Percentiles rank a stretch among this genome's conserved stretches.
Evolutionary conservation across 2,888 invertebrate species (phyloP).

Genomic region (Microchrysa polita): DNA sequence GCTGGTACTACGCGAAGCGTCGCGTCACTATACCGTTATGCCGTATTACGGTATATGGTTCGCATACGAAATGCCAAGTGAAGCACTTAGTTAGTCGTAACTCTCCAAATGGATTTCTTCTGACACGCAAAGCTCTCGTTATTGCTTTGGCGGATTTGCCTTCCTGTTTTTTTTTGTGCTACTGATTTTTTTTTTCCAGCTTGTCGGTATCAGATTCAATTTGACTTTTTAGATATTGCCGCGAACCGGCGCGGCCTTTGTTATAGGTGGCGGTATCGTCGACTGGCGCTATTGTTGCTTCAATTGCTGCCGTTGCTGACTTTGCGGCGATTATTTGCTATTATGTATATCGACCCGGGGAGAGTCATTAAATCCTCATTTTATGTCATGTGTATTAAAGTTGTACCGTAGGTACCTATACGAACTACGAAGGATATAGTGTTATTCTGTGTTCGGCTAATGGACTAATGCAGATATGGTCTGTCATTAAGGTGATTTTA

Average conservation of each 20-base stretch:
- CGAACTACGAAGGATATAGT: background rate
- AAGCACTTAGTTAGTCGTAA: slow-evolving; percentile 29
- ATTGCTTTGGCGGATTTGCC: slow-evolving; percentile 36
- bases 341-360: too few relatives aligned
- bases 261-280: background rate
- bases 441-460: too few relatives aligned
- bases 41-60: too few relatives aligned
- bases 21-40: background rate
- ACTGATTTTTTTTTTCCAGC: slow-evolving; percentile 34
- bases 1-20: too few relatives aligned
- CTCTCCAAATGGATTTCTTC: slow-evolving; percentile 39
- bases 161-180: background rate
- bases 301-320: slow-evolving; percentile 3
- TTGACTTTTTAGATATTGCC: slow-evolving; percentile 1
- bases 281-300: slow-evolving; percentile 4
- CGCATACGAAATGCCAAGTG: background rate
- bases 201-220: slow-evolving; percentile 30
- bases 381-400: slow-evolving; percentile 2
- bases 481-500: background rate
- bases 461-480: background rate
- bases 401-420: background rate
- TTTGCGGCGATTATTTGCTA: slow-evolving; percentile 9
- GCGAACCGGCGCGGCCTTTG: background rate
- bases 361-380: slow-evolving; percentile 18
- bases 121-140: slow-evolving; percentile 47